Base-by-base conservation (phyloP, 2,797 vertebrate species). In the Sebastes steindachneri region DNA sequence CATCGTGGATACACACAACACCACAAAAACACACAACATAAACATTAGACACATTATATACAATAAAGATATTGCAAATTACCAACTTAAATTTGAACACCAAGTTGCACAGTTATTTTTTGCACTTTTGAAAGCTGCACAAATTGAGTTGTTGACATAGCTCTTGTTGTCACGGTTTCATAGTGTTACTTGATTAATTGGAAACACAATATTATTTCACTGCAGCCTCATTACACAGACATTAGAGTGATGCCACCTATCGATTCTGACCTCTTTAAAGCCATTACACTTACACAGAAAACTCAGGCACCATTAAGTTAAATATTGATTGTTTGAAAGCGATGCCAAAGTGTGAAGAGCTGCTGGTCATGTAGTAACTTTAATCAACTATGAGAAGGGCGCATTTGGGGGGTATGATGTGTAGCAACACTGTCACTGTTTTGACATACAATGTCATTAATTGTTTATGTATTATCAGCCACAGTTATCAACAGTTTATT, bases 251-350 rank as follows among this genome's bases (percentile, higher is more conserved):
- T 58, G n/a, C 31, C 28, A 15, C 14, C 15, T 2, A 35, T 19
- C 26, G 58, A 41, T 66, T 72, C 1, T 59, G 53, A 71, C 70
- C 69, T 57, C 69, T 69, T 63, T 26, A 59, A 51, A 70, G 11
- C 23, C 23, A 21, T 67, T 29, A 33, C 35, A 51, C 33, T 51
- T 11, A 15, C 25, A 69, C 66, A 57, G 57, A 41, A 77, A 63
- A 62, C 71, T 12, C 35, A 9, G n/a, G 28, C 45, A 3, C 66
- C 51, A 66, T 75, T 66, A 35, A 33, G 15, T 63, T 51, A 37
- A 54, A 31, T 65, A 76, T 76, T 53, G 23, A 83, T 70, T 65
- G 26, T 58, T 48, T 73, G 19, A 28, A 80, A 4, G 17, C 59
- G 3, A 51, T 31, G 41, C 33, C 8, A 48, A 66, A 74, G 19